These are phyloP conservation scores for Myotis brandtii DNA, from an alignment of 2,113 vertebrate genomes.

Conservation along the genomic window DNA sequence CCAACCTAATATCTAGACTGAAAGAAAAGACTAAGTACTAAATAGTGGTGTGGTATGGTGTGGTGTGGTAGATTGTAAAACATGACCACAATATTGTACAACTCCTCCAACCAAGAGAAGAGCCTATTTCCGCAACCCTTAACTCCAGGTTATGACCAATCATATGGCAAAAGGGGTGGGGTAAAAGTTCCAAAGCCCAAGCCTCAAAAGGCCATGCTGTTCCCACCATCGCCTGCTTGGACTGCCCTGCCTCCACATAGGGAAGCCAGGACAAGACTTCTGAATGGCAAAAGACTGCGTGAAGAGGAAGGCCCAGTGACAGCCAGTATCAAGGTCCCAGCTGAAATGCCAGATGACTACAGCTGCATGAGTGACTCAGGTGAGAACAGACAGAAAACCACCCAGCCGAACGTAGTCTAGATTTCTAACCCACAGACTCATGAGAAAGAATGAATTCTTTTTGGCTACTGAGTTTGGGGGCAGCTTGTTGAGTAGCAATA, in stretches of 20 bases:
- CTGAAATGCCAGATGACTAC: not conserved
- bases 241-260: fast-evolving
- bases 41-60: too few relatives aligned
- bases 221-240: not conserved
- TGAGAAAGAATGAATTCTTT: not conserved
- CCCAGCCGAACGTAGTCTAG: not conserved
- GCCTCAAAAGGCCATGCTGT: not conserved
- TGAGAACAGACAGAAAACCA: not conserved
- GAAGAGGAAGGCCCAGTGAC: not conserved
- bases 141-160: not conserved
- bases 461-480: not conserved
- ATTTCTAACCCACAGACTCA: not conserved
- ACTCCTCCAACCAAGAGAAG: not conserved
- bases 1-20: not conserved
- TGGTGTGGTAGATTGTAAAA: not conserved
- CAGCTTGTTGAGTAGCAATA: not conserved
- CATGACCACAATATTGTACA: fast-evolving
- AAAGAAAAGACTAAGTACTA: not conserved
- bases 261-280: not conserved
- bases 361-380: not conserved
- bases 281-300: fast-evolving
- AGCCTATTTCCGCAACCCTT: not conserved
- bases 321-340: not conserved
- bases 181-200: not conserved
- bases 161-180: not conserved